Evolutionary conservation across 92 coral and sea anemone genomes (phyloP).

Genomic region (Epizoanthus ramosus): DNA sequence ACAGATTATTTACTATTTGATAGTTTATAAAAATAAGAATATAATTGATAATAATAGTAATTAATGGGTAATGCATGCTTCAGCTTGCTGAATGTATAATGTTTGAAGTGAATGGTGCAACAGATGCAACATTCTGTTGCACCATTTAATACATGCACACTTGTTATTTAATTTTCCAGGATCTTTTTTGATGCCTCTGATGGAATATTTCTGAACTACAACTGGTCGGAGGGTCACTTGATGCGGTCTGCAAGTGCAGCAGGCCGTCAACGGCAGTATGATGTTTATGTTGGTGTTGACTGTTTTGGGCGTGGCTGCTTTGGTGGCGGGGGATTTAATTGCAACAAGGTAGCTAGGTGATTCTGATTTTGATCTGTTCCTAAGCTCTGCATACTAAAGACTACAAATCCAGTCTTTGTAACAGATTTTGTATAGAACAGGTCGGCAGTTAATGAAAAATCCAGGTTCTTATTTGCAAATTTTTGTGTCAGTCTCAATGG

Average conservation of each 20-base stretch:
- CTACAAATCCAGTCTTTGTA: neutral
- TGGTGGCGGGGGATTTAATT: conserved; percentile 98
- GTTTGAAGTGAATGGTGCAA: neutral
- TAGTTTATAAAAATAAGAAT: too few relatives aligned
- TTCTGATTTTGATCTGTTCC: neutral
- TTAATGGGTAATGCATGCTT: too few relatives aligned
- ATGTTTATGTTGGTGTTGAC: conserved; percentile 98
- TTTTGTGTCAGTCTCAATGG: too few relatives aligned
- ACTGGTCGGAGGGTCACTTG: conserved; percentile 81
- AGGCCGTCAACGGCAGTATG: conserved; percentile 60
- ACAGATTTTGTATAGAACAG: neutral
- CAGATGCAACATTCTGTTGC: neutral
- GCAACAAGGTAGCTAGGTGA: conserved; percentile 72
- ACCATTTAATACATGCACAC: too few relatives aligned
- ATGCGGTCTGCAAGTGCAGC: conserved; percentile 86
- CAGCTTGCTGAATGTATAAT: too few relatives aligned
- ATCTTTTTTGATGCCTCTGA: conserved; percentile 90
- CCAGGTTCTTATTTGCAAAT: too few relatives aligned
- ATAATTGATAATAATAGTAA: too few relatives aligned
- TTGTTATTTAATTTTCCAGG: conserved; percentile 45
- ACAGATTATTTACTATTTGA: too few relatives aligned
- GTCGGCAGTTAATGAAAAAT: neutral
- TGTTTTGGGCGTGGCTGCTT: conserved; percentile 98
- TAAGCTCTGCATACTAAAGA: neutral
- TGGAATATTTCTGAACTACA: conserved; percentile 96